A percentile compares a stretch with the other conserved stretches of the same genome.
Evolutionary conservation across 2,797 vertebrate species (phyloP).

Genomic region (Coregonus ussuriensis): DNA sequence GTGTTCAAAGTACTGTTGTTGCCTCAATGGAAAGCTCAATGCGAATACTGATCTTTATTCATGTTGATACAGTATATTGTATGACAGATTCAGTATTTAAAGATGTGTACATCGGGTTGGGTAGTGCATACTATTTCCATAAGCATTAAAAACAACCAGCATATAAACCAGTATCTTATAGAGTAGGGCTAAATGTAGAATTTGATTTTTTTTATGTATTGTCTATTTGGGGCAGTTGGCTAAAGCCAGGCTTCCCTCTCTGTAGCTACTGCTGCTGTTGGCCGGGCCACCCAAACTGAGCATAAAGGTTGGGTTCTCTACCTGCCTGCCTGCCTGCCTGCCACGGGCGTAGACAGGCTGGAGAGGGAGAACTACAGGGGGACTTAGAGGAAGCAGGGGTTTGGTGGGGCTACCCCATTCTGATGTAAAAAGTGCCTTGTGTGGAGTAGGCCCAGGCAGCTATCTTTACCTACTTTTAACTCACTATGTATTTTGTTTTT

Average conservation of each 20-base stretch:
- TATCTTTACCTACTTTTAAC: conserved; percentile 16
- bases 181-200: conserved; percentile 59
- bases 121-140: conserved; percentile 36
- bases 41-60: not conserved
- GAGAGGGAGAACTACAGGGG: conserved; percentile 34
- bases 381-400: conserved; percentile 51
- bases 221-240: conserved; percentile 67
- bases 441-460: not conserved
- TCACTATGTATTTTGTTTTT: not conserved
- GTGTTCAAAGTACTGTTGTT: not conserved
- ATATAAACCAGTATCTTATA: conserved; percentile 67
- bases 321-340: conserved; percentile 37
- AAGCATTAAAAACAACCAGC: conserved; percentile 59
- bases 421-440: conserved; percentile 60
- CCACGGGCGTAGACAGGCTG: conserved; percentile 35
- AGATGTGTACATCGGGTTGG: not conserved
- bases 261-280: conserved; percentile 70
- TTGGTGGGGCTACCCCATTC: conserved; percentile 70
- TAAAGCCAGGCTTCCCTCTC: conserved; percentile 64
- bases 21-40: not conserved
- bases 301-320: conserved; percentile 63
- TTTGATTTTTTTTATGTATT: conserved; percentile 52
- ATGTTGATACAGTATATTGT: not conserved
- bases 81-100: not conserved
- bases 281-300: conserved; percentile 44